These are phyloP conservation scores for Menura novaehollandiae DNA, from an alignment of 2,113 vertebrate genomes.

Conservation along the genomic window DNA sequence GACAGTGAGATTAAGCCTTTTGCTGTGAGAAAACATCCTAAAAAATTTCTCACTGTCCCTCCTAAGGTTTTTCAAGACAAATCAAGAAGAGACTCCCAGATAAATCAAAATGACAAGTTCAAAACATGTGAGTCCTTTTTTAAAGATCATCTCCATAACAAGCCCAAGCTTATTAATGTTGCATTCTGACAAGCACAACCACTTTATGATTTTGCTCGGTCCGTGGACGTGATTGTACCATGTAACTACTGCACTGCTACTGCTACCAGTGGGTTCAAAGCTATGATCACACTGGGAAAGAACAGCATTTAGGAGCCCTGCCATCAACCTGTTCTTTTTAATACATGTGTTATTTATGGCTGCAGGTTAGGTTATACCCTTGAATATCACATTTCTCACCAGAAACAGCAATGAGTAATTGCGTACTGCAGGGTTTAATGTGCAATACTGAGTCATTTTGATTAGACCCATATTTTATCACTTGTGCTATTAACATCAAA, in stretches of 20 bases:
- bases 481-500: slow-evolving; percentile 39
- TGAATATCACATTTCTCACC: slow-evolving; percentile 56
- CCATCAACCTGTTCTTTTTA: slow-evolving; percentile 10
- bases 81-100: slow-evolving; percentile 2
- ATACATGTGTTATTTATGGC: slow-evolving; percentile 32
- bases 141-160: not conserved
- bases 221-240: not conserved
- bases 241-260: not conserved
- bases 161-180: slow-evolving; percentile 38
- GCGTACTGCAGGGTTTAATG: slow-evolving; percentile 46
- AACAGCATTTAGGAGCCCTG: not conserved
- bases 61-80: not conserved
- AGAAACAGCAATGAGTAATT: slow-evolving; percentile 64
- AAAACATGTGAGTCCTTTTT: not conserved
- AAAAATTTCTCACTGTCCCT: not conserved
- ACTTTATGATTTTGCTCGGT: slow-evolving; percentile 13
- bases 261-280: not conserved
- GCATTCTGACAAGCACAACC: slow-evolving; percentile 25
- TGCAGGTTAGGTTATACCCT: slow-evolving; percentile 23
- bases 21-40: not conserved
- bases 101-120: slow-evolving; percentile 53
- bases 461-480: slow-evolving; percentile 69
- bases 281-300: not conserved
- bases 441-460: slow-evolving; percentile 63
- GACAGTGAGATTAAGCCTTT: not conserved